Evolutionary conservation across 1,140 invertebrate genomes (phyloP).

Genomic region (Danaus melanippus): DNA sequence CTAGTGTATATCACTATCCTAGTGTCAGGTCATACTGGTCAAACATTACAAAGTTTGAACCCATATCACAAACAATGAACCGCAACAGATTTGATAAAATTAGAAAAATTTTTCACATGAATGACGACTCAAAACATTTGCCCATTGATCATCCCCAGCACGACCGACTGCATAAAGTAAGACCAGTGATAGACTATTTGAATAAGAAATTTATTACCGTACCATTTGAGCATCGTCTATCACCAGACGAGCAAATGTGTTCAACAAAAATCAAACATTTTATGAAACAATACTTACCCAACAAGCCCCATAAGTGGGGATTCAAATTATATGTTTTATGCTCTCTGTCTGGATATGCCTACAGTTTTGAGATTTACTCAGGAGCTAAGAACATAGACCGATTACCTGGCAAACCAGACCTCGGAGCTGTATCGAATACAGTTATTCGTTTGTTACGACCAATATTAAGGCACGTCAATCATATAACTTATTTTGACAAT

Average conservation of each 20-base stretch:
- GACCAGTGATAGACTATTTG: slow-evolving; percentile 31
- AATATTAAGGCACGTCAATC: slow-evolving; percentile 25
- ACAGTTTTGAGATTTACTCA: slow-evolving; percentile 61
- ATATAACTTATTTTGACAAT: slow-evolving; percentile 38
- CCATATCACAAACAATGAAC: slow-evolving; percentile 38
- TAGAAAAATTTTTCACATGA: slow-evolving; percentile 32
- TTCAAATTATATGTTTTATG: slow-evolving; percentile 56
- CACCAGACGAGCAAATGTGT: slow-evolving; percentile 53
- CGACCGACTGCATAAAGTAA: slow-evolving; percentile 47
- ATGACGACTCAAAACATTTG: slow-evolving; percentile 20
- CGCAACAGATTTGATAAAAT: slow-evolving; percentile 43
- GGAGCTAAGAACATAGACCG: slow-evolving; percentile 36
- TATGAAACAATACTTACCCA: slow-evolving; percentile 59
- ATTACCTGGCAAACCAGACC: slow-evolving; percentile 33
- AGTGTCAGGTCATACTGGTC: slow-evolving; percentile 40
- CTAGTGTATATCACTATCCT: slow-evolving; percentile 40
- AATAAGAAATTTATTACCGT: slow-evolving; percentile 30
- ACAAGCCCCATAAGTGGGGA: slow-evolving; percentile 41
- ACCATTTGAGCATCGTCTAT: slow-evolving; percentile 39
- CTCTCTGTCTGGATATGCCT: slow-evolving; percentile 41
- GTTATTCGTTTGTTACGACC: slow-evolving; percentile 25
- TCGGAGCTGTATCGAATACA: slow-evolving; percentile 32
- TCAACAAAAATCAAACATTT: slow-evolving; percentile 52
- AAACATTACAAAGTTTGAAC: slow-evolving; percentile 36
- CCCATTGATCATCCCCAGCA: slow-evolving; percentile 34